Evolutionary conservation across 2,797 vertebrate genomes (phyloP), one percentile per base, ranked within the genome.

Genomic region (Anabas testudineus): DNA sequence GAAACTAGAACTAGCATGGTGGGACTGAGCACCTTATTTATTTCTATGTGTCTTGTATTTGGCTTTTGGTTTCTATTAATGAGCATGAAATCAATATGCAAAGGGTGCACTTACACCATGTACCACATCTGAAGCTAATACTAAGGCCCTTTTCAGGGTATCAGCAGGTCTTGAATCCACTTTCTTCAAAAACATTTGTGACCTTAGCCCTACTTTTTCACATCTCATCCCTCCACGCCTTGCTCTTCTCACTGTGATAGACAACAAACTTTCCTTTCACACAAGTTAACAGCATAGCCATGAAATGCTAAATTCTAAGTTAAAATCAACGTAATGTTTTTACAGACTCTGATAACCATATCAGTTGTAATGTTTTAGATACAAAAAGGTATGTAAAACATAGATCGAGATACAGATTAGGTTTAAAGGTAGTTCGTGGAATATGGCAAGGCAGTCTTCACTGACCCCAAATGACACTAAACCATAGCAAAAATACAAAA

Each of bases 321-420:
- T 32, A 7, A 32, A 57, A 28, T 61, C 26, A 41, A 37, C 70
- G 34, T 13, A n/a, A 10, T 36, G 21, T 22, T 39, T 62, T n/a
- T 10, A 39, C 26, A 26, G 42, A 63, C 57, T 56, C 59, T 9
- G 72, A 82, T 68, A 36, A 49, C 13, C 2, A 19, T 13, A 52
- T 74, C 47, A 16, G 22, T 47, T 52, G 39, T 60, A 36, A 14
- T 9, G 21, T 6, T 36, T 1, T 4, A 28, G 14, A 18, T 45
- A 7, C 37, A 61, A 36, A 10, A 0, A 63, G 54, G 12, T 68
- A 65, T 71, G 47, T 41, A 47, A n/a, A 58, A 66, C 53, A 43
- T 6, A 0, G 58, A 72, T 75, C 16, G 12, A 49, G 21, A 71
- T 54, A 1, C 3, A 66, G 67, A 63, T 65, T 9, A 36, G 2